Conservation (phyloP, 30 jellyfish, hydroid and myxozoan genomes). For the Phacellophora camtschatica region DNA sequence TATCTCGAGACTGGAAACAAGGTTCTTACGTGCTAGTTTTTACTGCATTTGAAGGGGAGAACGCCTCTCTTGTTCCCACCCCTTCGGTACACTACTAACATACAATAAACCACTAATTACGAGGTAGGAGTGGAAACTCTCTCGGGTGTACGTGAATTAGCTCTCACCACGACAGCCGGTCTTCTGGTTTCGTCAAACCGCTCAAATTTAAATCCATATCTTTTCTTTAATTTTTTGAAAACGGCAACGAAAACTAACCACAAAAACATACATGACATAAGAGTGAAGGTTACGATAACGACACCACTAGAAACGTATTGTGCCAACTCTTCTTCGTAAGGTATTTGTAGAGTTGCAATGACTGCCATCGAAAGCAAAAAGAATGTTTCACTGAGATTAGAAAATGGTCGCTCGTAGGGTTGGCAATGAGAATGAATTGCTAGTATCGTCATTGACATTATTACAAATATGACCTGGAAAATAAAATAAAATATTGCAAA, state of each 20-base stretch:
- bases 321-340: not conserved
- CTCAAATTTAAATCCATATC: not conserved
- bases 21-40: too few species aligned
- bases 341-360: constrained; percentile 23
- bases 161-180: not conserved
- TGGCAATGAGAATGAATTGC: constrained; percentile 57
- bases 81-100: too few species aligned
- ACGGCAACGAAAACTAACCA: not conserved
- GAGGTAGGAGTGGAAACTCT: too few species aligned
- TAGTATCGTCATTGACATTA: constrained; percentile 4
- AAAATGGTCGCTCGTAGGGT: constrained; percentile 26
- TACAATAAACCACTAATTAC: too few species aligned
- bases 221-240: not conserved
- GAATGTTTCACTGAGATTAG: constrained; percentile 51
- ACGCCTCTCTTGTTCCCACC: too few species aligned
- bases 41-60: too few species aligned
- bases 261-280: not conserved
- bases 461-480: constrained; percentile 39
- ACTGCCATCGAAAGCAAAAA: constrained; percentile 33
- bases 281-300: not conserved
- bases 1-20: too few species aligned
- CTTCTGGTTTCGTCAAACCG: not conserved
- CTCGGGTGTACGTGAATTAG: not conserved
- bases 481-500: too few species aligned
- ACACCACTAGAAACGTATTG: not conserved